A percentile compares a stretch with the other conserved stretches of the same genome.
Conservation (phyloP, 2,797 vertebrate species). For the Sphenodon punctatus region DNA sequence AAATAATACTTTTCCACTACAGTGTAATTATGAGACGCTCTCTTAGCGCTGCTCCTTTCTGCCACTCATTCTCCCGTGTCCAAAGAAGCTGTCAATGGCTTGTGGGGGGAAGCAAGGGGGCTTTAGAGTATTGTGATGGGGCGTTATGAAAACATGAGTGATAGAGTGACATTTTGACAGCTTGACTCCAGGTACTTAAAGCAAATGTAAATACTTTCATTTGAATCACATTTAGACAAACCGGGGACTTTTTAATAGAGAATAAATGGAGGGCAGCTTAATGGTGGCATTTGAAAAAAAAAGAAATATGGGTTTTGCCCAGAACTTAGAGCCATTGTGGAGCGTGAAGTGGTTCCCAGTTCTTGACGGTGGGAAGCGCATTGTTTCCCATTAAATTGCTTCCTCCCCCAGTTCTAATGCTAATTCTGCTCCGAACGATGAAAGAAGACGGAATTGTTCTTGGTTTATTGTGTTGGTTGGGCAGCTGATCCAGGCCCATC, state of each 20-base stretch:
- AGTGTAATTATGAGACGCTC: constrained; percentile 22
- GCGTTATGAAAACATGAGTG: constrained; percentile 56
- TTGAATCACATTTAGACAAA: constrained; percentile 60
- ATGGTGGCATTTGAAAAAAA: constrained; percentile 24
- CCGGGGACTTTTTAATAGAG: constrained; percentile 25
- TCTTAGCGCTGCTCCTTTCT: constrained; percentile 42
- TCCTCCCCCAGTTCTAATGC: constrained; percentile 16
- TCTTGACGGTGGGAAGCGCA: background rate
- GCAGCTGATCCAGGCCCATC: constrained; percentile 29
- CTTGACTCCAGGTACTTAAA: constrained; percentile 49
- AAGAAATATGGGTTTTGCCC: background rate
- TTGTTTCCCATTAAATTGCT: constrained; percentile 11
- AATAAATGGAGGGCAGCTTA: constrained; percentile 23
- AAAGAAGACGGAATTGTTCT: background rate
- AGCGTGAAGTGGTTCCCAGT: background rate
- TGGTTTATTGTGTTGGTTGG: constrained; percentile 15
- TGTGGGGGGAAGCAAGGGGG: background rate
- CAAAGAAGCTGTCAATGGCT: constrained; percentile 32
- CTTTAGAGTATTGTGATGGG: constrained; percentile 46
- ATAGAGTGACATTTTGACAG: constrained; percentile 68
- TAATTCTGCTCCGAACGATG: background rate
- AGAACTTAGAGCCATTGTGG: background rate
- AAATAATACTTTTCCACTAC: constrained; percentile 50
- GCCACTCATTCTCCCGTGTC: constrained; percentile 44
- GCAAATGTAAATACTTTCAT: constrained; percentile 60